Evolutionary conservation across 2,888 invertebrate genomes (phyloP).

Genomic region (Andrena chrysosceles): DNA sequence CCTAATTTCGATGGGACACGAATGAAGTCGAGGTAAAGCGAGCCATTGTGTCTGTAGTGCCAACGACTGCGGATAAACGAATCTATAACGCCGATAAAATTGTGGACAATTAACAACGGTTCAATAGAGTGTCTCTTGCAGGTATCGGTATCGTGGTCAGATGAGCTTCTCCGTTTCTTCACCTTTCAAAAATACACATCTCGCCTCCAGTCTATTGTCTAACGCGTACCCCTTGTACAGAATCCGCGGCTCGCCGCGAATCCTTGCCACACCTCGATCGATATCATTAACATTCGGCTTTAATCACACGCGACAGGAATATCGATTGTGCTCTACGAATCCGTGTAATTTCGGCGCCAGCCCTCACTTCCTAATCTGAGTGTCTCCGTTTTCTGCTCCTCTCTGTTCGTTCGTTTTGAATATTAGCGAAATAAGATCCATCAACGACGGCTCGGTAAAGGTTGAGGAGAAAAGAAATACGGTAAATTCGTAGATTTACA

Average conservation of each 20-base stretch:
- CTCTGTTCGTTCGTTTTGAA: background rate
- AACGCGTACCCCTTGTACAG: slow-evolving; percentile 12
- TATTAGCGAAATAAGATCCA: slow-evolving; percentile 14
- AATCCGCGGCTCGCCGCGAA: background rate
- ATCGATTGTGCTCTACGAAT: slow-evolving; percentile 48
- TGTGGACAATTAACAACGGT: slow-evolving; percentile 65
- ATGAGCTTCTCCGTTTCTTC: slow-evolving; percentile 62
- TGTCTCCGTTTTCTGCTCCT: background rate
- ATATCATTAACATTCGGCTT: background rate
- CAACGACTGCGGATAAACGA: slow-evolving; percentile 41
- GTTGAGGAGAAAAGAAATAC: slow-evolving; percentile 49
- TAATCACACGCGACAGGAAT: slow-evolving; percentile 51
- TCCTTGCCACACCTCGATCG: background rate
- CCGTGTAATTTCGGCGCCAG: slow-evolving; percentile 4
- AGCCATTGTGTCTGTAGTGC: slow-evolving; percentile 19
- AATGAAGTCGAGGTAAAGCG: slow-evolving; percentile 29
- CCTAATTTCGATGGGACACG: slow-evolving; percentile 7
- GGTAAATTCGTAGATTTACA: slow-evolving; percentile 74
- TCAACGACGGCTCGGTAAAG: slow-evolving; percentile 49
- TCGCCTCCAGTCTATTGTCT: slow-evolving; percentile 41
- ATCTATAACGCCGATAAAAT: slow-evolving; percentile 68
- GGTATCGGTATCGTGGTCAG: slow-evolving; percentile 76
- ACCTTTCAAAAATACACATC: slow-evolving; percentile 65
- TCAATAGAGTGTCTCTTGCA: slow-evolving; percentile 69
- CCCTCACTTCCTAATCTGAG: background rate